Percentiles rank a stretch among this genome's conserved stretches.
Evolutionary conservation across 2,797 vertebrate species (phyloP).

Genomic region (Poliocrania exsul): DNA sequence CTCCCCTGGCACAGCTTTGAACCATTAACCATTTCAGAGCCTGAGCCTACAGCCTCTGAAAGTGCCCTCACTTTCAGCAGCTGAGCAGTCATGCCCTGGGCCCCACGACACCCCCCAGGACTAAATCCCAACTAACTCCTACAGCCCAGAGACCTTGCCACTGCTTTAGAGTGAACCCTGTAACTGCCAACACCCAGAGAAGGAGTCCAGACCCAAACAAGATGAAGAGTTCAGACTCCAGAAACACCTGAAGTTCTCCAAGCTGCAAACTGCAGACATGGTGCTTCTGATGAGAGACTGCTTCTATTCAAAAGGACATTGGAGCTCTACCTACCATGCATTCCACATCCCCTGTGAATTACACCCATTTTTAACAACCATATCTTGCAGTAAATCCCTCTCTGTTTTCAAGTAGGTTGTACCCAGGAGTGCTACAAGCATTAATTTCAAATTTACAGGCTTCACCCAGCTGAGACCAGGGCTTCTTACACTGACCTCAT

Average conservation of each 20-base stretch:
- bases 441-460: background rate
- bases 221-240: background rate
- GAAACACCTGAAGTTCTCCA: background rate
- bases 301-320: background rate
- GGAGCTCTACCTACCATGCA: background rate
- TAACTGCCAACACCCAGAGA: background rate
- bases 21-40: background rate
- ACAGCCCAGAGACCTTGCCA: background rate
- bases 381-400: background rate
- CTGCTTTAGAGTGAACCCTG: background rate
- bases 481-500: background rate
- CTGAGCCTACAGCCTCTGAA: background rate
- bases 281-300: background rate
- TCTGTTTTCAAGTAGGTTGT: background rate
- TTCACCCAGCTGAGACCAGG: background rate
- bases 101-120: accelerated
- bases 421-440: background rate
- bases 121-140: background rate
- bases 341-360: background rate
- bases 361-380: background rate
- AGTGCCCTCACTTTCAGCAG: background rate
- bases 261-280: background rate
- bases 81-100: background rate
- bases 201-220: background rate
- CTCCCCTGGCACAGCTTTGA: background rate